Evolutionary conservation across 64 coral and sea anemone species (phyloP).

Genomic region (Pocillopora verrucosa): DNA sequence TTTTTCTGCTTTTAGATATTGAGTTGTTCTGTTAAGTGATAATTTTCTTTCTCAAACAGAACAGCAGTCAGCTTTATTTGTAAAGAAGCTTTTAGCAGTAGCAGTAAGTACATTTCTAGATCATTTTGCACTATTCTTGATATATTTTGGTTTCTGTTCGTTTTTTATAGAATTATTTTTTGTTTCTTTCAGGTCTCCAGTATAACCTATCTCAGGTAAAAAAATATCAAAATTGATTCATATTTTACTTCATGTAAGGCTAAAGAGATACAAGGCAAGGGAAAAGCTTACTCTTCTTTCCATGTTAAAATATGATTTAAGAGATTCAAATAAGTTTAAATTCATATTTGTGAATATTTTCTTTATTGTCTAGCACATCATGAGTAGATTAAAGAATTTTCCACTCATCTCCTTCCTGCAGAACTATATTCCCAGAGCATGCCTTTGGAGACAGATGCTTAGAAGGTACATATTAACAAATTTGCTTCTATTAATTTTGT

Average conservation of each 20-base stretch:
- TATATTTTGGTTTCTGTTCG: not conserved
- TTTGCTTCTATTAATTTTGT: not conserved
- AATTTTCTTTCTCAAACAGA: constrained; percentile 41
- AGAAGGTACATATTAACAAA: constrained; percentile 50
- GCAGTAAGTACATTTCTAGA: constrained; percentile 74
- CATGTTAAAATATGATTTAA: too few relatives aligned
- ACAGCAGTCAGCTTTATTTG: constrained; percentile 94
- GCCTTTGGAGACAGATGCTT: constrained; percentile 93
- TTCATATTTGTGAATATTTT: too few relatives aligned
- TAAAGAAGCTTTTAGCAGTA: constrained; percentile 97
- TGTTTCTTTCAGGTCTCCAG: constrained; percentile 85
- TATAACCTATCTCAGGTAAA: constrained; percentile 98
- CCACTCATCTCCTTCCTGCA: not conserved
- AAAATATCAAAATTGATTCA: not conserved
- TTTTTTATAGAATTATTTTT: not conserved
- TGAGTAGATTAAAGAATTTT: too few relatives aligned
- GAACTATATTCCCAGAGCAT: constrained; percentile 93
- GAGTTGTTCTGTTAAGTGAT: not conserved
- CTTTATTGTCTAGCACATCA: too few relatives aligned
- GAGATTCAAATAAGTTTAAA: too few relatives aligned
- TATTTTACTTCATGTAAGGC: not conserved
- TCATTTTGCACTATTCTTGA: not conserved
- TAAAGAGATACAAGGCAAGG: not conserved
- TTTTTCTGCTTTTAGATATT: not conserved
- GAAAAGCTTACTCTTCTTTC: not conserved